Evolutionary conservation across 2,113 vertebrate species (phyloP).

Genomic region (Phrynosoma blainvillii): DNA sequence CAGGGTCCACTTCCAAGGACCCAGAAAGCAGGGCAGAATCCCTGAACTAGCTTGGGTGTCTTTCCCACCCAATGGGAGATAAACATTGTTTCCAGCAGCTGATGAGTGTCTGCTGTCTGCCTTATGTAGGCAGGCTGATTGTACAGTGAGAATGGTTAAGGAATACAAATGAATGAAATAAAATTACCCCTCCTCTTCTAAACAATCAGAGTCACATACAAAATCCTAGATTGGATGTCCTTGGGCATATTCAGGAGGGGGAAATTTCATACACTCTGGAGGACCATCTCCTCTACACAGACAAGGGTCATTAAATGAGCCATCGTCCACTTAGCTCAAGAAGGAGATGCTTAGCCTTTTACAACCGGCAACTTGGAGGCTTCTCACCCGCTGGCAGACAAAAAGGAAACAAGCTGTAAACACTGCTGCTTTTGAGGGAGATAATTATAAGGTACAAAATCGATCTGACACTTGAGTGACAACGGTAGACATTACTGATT

Average conservation of each 20-base stretch:
- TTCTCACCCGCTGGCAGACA: slow-evolving; percentile 1
- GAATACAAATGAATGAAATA: slow-evolving; percentile 45
- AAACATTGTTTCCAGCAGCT: too few species aligned
- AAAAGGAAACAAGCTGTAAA: slow-evolving; percentile 34
- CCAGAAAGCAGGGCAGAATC: too few species aligned
- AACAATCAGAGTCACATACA: too few species aligned
- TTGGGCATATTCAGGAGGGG: neutral
- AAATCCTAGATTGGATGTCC: slow-evolving; percentile 2
- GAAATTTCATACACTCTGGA: slow-evolving; percentile 18
- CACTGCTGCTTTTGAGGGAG: neutral
- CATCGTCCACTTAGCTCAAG: slow-evolving; percentile 41
- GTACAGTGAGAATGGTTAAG: neutral
- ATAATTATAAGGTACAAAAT: slow-evolving; percentile 35
- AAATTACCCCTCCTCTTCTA: slow-evolving; percentile 10
- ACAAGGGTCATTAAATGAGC: slow-evolving; percentile 41
- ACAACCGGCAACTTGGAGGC: neutral
- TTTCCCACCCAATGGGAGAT: too few species aligned
- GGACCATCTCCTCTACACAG: slow-evolving; percentile 51
- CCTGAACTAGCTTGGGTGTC: too few species aligned
- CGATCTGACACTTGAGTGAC: slow-evolving; percentile 39
- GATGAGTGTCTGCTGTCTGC: too few species aligned
- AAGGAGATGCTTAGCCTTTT: slow-evolving; percentile 57
- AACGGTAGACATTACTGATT: slow-evolving; percentile 50
- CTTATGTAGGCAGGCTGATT: too few species aligned
- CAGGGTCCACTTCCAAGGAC: too few species aligned